Conservation (phyloP, 2,113 vertebrate species). For the Stigmatopora nigra region DNA sequence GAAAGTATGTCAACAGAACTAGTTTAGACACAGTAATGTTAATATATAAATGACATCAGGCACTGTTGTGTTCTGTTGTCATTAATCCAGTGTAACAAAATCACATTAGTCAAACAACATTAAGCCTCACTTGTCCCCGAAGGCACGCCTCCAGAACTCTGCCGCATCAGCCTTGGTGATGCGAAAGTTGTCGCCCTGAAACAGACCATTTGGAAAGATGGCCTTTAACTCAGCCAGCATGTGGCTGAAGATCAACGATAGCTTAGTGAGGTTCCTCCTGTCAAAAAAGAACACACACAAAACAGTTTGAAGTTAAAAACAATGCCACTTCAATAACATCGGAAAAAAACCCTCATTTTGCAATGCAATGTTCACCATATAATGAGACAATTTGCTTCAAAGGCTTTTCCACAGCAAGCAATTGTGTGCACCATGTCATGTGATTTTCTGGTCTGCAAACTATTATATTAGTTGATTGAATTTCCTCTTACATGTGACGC, state of each 20-base stretch:
- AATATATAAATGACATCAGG: not conserved
- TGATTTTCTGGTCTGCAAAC: not conserved
- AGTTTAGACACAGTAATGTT: not conserved
- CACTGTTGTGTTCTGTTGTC: not conserved
- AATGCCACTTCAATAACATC: not conserved
- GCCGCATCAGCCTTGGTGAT: constrained; percentile 98
- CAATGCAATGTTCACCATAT: not conserved
- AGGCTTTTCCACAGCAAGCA: not conserved
- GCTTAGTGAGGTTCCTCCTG: constrained; percentile 92
- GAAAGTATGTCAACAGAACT: not conserved
- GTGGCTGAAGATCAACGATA: constrained; percentile 98
- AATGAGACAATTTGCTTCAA: not conserved
- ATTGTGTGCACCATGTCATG: not conserved
- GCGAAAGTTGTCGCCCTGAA: constrained; percentile 94
- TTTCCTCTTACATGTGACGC: constrained; percentile 5
- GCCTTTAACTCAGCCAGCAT: constrained; percentile 98
- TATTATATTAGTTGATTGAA: not conserved
- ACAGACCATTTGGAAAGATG: constrained; percentile 91
- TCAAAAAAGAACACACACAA: constrained; percentile 3
- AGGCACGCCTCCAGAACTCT: constrained; percentile 96
- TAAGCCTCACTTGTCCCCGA: constrained; percentile 89
- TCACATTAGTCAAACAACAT: not conserved
- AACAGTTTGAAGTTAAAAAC: not conserved
- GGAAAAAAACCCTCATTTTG: not conserved
- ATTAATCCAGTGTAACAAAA: constrained; percentile 3